These are phyloP conservation scores for Troglohyphantes excavatus DNA, from an alignment of 2,888 invertebrate species.

Conservation along the genomic window DNA sequence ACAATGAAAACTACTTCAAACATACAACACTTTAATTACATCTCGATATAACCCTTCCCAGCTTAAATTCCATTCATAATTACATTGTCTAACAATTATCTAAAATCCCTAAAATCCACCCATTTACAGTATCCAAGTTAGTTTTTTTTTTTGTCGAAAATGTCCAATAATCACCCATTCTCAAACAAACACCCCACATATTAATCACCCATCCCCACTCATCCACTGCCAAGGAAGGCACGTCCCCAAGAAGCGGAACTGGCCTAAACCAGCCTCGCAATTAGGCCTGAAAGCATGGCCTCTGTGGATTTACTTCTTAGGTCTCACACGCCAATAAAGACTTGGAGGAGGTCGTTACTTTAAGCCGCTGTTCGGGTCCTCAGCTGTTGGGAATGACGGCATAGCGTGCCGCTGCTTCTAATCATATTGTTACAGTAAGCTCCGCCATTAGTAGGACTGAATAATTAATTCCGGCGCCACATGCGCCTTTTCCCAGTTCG, in stretches of 20 bases:
- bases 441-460: constrained; percentile 72
- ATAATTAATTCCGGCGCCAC: constrained; percentile 72
- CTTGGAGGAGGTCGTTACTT: constrained; percentile 51
- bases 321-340: constrained; percentile 52
- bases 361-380: constrained; percentile 57
- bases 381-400: constrained; percentile 60
- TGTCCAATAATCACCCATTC: not conserved
- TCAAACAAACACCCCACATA: not conserved
- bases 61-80: no score
- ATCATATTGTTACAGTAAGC: constrained; percentile 78
- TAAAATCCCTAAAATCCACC: not conserved
- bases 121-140: not conserved
- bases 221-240: constrained; percentile 23
- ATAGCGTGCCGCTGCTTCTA: constrained; percentile 63
- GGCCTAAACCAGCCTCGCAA: constrained; percentile 20
- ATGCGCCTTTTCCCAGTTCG: constrained; percentile 31
- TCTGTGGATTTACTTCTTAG: constrained; percentile 44
- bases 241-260: constrained; percentile 27
- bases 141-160: not conserved
- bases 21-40: no score
- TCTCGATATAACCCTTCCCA: no score
- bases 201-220: constrained; percentile 31
- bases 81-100: no score
- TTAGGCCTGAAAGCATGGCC: constrained; percentile 51
- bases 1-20: no score